phyloP scores from a whole-genome alignment of 2,797 vertebrate species.

The Mycteria americana region DNA sequence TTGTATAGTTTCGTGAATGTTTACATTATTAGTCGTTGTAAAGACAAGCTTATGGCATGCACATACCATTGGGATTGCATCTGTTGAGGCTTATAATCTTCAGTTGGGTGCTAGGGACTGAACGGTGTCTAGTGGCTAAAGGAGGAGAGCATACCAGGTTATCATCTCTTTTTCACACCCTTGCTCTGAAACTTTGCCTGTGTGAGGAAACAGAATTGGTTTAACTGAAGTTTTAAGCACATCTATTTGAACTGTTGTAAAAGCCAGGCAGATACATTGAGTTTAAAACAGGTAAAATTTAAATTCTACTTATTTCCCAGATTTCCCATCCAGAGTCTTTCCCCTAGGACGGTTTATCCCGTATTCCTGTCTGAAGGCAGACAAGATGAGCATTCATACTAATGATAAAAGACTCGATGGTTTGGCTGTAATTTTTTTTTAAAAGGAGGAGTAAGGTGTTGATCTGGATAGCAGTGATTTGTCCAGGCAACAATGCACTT shows the following conservation, averaged over 20 bases:
- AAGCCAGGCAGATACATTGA: neutral
- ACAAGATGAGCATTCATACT: neutral
- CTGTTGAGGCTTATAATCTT: neutral
- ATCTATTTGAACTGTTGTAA: neutral
- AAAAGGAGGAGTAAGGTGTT: neutral
- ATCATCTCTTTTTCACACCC: neutral
- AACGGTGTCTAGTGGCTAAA: fast-evolving
- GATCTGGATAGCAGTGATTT: neutral
- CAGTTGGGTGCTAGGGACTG: neutral
- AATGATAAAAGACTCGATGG: neutral
- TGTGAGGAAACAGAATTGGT: neutral
- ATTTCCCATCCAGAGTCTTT: neutral
- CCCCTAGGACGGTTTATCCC: neutral
- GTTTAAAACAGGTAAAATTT: neutral
- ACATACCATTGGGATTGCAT: neutral
- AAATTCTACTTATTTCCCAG: neutral
- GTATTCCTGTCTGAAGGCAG: neutral
- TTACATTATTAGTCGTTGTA: neutral
- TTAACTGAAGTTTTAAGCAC: neutral
- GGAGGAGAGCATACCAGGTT: neutral
- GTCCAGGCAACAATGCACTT: neutral
- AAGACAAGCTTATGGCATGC: neutral
- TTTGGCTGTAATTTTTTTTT: neutral
- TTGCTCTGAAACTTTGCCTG: neutral
- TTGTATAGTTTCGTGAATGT: neutral